A percentile compares a stretch with the other conserved stretches of the same genome.
Evolutionary conservation across 2,113 vertebrate species (phyloP).

Genomic region (Dipodomys ordii): DNA sequence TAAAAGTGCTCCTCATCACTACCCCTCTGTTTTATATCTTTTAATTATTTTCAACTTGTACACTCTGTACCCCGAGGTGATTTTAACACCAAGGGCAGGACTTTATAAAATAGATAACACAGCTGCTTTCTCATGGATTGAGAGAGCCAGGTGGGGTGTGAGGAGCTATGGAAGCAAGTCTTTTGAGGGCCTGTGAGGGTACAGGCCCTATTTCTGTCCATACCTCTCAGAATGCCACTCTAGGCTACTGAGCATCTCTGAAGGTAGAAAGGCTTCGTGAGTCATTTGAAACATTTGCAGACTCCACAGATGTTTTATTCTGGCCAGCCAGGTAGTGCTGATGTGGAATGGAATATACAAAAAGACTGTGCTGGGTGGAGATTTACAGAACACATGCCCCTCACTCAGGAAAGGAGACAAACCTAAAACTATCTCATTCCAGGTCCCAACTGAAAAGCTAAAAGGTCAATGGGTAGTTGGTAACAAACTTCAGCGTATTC

Average conservation of each 20-base stretch:
- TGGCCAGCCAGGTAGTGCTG: neutral
- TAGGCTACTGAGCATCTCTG: neutral
- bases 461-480: neutral
- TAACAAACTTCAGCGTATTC: neutral
- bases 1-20: conserved; percentile 24
- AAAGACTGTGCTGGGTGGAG: neutral
- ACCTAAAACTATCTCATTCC: conserved; percentile 1
- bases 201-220: neutral
- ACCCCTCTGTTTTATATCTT: conserved; percentile 49
- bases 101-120: conserved; percentile 57
- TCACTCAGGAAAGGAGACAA: neutral
- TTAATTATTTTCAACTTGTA: conserved; percentile 70
- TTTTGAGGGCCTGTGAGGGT: neutral
- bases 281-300: neutral
- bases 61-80: conserved; percentile 6
- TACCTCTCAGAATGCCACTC: neutral
- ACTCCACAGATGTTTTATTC: neutral
- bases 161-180: neutral
- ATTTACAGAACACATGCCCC: neutral
- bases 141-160: neutral
- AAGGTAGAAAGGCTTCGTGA: neutral
- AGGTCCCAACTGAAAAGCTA: neutral
- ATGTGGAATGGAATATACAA: neutral
- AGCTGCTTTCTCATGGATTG: neutral
- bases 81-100: conserved; percentile 45